Conservation (phyloP, 2,113 vertebrate genomes). For the Cinclus cinclus region DNA sequence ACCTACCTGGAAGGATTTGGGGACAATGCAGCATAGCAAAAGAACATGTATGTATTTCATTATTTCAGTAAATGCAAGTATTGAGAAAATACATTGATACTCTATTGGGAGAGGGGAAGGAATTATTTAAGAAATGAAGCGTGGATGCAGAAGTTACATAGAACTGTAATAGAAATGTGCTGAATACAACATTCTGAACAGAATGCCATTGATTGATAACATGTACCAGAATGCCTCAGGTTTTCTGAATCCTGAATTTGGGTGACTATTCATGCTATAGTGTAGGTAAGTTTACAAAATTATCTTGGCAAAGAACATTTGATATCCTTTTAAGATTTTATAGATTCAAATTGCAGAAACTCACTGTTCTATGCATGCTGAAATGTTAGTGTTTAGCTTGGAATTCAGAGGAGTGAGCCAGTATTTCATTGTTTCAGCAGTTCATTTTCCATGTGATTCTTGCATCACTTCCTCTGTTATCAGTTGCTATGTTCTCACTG, state of each 20-base stretch:
- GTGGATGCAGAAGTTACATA: background rate
- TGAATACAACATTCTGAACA: background rate
- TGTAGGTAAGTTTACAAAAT: background rate
- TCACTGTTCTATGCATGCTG: background rate
- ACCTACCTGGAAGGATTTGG: background rate
- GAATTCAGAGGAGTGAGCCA: constrained; percentile 4
- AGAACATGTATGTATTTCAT: background rate
- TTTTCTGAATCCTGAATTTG: background rate
- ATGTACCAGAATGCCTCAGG: background rate
- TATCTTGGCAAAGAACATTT: background rate
- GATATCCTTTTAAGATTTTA: background rate
- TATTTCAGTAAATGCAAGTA: background rate
- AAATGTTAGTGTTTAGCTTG: background rate
- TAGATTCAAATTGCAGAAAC: background rate
- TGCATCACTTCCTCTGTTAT: background rate
- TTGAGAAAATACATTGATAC: background rate
- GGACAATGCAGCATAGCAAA: background rate
- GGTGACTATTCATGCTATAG: background rate
- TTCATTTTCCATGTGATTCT: background rate
- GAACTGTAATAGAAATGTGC: background rate
- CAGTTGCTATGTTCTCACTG: background rate
- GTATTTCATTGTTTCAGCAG: background rate
- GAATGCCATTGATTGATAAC: background rate
- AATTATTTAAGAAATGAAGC: background rate
- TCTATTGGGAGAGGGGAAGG: background rate